Base-by-base conservation (phyloP, 2,113 vertebrate species). In the Sprattus sprattus region DNA sequence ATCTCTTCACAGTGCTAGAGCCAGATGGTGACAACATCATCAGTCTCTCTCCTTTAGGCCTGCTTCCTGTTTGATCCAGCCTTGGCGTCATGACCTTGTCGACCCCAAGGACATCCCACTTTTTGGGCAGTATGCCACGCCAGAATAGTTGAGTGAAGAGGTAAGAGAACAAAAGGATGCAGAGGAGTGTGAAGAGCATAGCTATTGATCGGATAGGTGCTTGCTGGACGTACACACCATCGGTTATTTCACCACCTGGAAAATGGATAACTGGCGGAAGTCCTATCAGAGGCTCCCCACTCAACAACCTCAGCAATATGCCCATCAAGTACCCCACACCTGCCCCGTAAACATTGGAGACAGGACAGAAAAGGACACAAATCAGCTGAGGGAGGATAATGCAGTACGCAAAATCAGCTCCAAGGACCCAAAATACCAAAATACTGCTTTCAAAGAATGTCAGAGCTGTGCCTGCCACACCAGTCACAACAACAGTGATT, bases 311-410 rank as follows among this genome's bases (percentile, higher is more conserved):
- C n/a, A n/a, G n/a, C n/a, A n/a, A n/a, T n/a, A n/a, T n/a, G n/a
- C n/a, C n/a, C n/a, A n/a, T n/a, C n/a, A n/a, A n/a, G n/a, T n/a
- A n/a, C n/a, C n/a, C n/a, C n/a, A n/a, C n/a, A n/a, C n/a, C n/a
- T n/a, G n/a, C n/a, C n/a, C n/a, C n/a, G n/a, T n/a, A n/a, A n/a
- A n/a, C n/a, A n/a, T n/a, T n/a, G n/a, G n/a, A n/a, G n/a, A n/a
- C 11, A 20, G 86, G 87, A 87, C 91, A 54, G 25, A 75, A 75
- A 4, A 96, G 92, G 50, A 95, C 92, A 0, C 95, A 96, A 82
- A 92, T 93, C 75, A 96, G 90, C 86, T 96, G 96, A 1, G 96
- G 94, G 67, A 95, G 93, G 13, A 96, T 84, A 0, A 95, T 32
- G 0, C 94, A 91, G 0, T 96, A 96, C 47, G 96, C 92, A 45